Evolutionary conservation across 2,888 invertebrate genomes (phyloP), one percentile per base, ranked within the genome.

Genomic region (Chrysopilus asiliformis): DNA sequence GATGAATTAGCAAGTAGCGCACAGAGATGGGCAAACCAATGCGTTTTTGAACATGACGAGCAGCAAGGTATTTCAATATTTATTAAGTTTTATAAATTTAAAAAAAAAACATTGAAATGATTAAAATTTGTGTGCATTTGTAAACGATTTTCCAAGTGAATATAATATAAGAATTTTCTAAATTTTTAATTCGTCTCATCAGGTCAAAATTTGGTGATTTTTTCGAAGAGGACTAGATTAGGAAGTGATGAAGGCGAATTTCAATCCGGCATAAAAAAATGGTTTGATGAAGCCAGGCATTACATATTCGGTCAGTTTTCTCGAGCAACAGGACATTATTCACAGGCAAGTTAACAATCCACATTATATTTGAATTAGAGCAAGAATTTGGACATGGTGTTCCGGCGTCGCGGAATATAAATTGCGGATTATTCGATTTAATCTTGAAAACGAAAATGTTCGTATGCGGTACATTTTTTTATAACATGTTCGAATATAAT

Each of bases 171-270:
- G n/a, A n/a, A n/a, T n/a, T n/a, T n/a, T n/a, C n/a, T n/a, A n/a
- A n/a, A n/a, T n/a, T 32, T 38, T 66, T 65, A 47, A 81, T 72
- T 43, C 72, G 84, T 44, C 85, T 84, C 60, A 72, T 75, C 0
- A 44, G 86, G 86, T n/a, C 86, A 86, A 60, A 87, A 87, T 60
- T 71, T 86, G 39, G 84, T 83, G 2, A 76, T 79, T 43, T 77
- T 79, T 8, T 85, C 84, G 85, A 83, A 82, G 41, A 81, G 79
- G 35, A 68, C 62, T 2, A 64, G 69, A 10, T 57, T 66, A 42
- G 60, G 57, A 9, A 50, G 66, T 17, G 77, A 79, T 52, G 71
- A 73, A 34, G 68, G 71, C 33, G 77, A 83, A 55, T 86, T 84
- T 66, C 68, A 70, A 44, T 74, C 74, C 40, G 80, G 81, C 51